phyloP scores from a whole-genome alignment of 2,113 vertebrate species.

The Zapus hudsonius region DNA sequence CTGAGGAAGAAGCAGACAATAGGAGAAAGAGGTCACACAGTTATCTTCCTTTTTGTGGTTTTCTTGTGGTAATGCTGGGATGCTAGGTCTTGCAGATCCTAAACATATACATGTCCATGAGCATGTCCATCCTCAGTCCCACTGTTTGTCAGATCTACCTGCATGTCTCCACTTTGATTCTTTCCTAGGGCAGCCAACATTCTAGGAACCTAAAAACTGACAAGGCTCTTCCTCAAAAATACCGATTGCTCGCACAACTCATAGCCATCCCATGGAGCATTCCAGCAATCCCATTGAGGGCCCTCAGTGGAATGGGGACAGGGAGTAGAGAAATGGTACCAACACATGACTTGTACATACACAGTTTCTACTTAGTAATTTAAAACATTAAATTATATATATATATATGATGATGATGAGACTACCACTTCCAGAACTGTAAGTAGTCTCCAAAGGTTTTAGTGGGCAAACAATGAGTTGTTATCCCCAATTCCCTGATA shows the following conservation, averaged over 20 bases:
- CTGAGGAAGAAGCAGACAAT: constrained; percentile 87
- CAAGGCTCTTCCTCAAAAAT: constrained; percentile 8
- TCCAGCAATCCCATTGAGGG: too few relatives aligned
- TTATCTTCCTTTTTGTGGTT: neutral
- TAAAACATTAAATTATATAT: too few relatives aligned
- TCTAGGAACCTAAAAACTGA: constrained; percentile 1
- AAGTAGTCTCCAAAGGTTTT: neutral
- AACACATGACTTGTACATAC: too few relatives aligned
- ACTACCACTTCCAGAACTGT: neutral
- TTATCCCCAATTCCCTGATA: too few relatives aligned
- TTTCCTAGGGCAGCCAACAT: neutral
- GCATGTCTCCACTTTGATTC: neutral
- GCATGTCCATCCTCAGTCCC: too few relatives aligned
- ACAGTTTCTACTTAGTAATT: too few relatives aligned
- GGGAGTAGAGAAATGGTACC: too few relatives aligned
- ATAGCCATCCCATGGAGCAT: too few relatives aligned
- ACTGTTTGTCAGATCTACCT: neutral
- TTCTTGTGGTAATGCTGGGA: neutral
- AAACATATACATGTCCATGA: neutral
- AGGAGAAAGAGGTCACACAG: constrained; percentile 66
- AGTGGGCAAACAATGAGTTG: too few relatives aligned
- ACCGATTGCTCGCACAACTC: neutral
- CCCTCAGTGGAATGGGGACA: too few relatives aligned
- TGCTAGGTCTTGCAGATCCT: neutral
- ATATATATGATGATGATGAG: too few relatives aligned